These are phyloP conservation scores for Pseudorhombus dupliciocellatus DNA, from an alignment of 2,113 vertebrate genomes.

Conservation along the genomic window DNA sequence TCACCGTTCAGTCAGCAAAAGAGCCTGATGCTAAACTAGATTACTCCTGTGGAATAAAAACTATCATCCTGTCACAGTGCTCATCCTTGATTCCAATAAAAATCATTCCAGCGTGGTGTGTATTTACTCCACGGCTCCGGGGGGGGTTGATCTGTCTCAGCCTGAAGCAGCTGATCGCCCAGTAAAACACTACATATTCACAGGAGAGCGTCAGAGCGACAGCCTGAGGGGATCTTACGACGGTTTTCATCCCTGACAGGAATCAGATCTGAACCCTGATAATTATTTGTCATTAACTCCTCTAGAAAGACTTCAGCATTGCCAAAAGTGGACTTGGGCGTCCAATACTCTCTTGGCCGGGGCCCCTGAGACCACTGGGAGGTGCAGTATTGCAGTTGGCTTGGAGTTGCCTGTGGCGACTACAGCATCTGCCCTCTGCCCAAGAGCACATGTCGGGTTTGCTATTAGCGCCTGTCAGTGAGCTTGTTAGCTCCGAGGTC, in stretches of 20 bases:
- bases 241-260: not conserved
- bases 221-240: constrained; percentile 22
- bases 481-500: constrained; percentile 58
- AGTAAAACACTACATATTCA: constrained; percentile 39
- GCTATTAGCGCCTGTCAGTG: constrained; percentile 7
- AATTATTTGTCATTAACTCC: not conserved
- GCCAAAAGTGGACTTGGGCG: not conserved
- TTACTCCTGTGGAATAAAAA: not conserved
- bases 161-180: constrained; percentile 21
- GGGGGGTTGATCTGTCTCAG: constrained; percentile 28
- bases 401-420: not conserved
- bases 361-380: constrained; percentile 35
- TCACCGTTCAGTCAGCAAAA: not conserved
- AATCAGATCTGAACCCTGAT: not conserved
- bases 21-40: not conserved
- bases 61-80: not conserved
- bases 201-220: not conserved
- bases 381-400: constrained; percentile 16
- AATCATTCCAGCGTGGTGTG: constrained; percentile 21
- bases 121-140: constrained; percentile 37
- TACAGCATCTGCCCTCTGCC: not conserved
- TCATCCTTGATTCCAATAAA: constrained; percentile 15
- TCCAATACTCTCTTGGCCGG: not conserved
- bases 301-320: not conserved
- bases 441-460: constrained; percentile 2